Base-by-base conservation (phyloP, 2,797 vertebrate species). In the Pipistrellus kuhlii region DNA sequence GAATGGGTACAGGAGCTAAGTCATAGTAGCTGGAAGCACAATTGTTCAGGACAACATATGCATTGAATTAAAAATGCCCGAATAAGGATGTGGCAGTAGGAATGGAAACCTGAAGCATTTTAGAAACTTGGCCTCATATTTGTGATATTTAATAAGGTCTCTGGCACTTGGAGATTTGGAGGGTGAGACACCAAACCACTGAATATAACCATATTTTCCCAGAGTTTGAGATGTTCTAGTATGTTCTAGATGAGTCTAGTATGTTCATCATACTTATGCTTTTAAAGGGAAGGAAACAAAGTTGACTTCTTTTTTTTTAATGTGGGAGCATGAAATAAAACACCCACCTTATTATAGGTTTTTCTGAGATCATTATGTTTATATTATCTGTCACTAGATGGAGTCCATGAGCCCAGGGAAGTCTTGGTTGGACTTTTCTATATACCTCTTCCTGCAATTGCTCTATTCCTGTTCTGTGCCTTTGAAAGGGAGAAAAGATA, bases 301-400 rank as follows among this genome's bases (percentile, higher is more conserved):
- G 8, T 75, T 78, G 51, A 48, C 18, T n/a, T 85, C 62, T 62
- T 30, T 53, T 46, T 76, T 59, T 83, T 23, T 3, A 86, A 64
- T 46, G 20, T 30, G 35, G 1, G 6, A 48, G 1, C 14, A 6
- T 85, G 32, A 93, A 71, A 32, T 83, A 27, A 86, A 84, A 69
- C 9, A 44, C 27, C 32, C 23, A 38, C 7, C 30, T 32, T 77
- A 2, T 72, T 35, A 20, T 46, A 27, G 20, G 27, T 55, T 94
- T 95, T 87, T 41, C 92, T 57, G 13, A 64, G n/a, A 32, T 41
- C 62, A 14, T 82, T 80, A 48, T 71, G 41, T 71, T 88, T 73
- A 46, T 53, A 17, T 76, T 82, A 38, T 77, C 62, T 80, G 87
- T 94, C 97, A 95, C 96, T 97, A 96, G 94, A 48, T 95, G 96